Evolutionary conservation across 2,888 invertebrate genomes (phyloP), one percentile per base, ranked within the genome.

Genomic region (Prosapia bicincta): DNA sequence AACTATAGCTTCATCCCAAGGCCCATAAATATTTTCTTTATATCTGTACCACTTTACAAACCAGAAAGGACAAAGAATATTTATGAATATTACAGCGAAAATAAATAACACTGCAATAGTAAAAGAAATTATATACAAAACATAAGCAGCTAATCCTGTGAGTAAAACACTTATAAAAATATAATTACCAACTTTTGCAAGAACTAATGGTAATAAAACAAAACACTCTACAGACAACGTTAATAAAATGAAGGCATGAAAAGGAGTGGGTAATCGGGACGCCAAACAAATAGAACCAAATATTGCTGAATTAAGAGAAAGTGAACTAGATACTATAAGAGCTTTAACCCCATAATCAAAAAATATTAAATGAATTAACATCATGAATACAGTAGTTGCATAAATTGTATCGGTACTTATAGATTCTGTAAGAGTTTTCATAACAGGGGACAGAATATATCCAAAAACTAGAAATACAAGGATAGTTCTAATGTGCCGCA

Each of bases 391-490:
- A 0, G 98, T 91, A 89, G 94, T 95, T 0, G 97, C 95, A 83
- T 97, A 98, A 83, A 99, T 98, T 0, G 99, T 98, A 83, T 99
- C 98, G 0, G 98, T 98, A 83, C 97, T 97, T 1, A 99, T 95
- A 0, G 98, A 97, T 83, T 97, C 96, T 0, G 99, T 99, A 71
- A 99, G 87, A 0, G 97, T 98, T 84, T 98, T 95, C 32, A 98
- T 85, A 23, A 98, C 90, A 0, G 98, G 99, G 0, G 98, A 96
- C 77, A 98, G 88, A 73, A 96, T 88, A 82, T 94, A 96, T 0
- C 97, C 96, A 83, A 97, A 93, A 0, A 93, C 90, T 1, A 96
- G 83, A 82, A 97, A 97, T 9, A 95, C 92, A 38, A 94, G 83
- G 0, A 94, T 90, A 0, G 94, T 96, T 84, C 93, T 91, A 0